Conservation (phyloP, 2,797 vertebrate species). For the Myotis planiceps region DNA sequence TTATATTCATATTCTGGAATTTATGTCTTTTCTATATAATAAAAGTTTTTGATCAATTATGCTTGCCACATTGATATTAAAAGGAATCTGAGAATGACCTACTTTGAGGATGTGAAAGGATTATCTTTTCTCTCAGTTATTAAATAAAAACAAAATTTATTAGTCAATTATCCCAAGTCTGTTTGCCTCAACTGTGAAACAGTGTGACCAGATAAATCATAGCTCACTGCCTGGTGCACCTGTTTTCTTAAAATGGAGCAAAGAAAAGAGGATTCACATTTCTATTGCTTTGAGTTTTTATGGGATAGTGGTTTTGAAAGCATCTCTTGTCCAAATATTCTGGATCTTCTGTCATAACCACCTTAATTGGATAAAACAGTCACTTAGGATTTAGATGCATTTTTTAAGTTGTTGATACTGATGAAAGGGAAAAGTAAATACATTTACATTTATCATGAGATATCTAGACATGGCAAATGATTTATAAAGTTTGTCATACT, state of each 20-base stretch:
- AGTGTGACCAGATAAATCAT: background rate
- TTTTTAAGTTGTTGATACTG: background rate
- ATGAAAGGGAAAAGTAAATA: background rate
- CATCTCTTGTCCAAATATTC: background rate
- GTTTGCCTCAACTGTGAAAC: background rate
- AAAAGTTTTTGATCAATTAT: background rate
- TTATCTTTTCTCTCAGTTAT: background rate
- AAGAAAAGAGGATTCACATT: background rate
- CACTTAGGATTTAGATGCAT: background rate
- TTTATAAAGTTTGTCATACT: background rate
- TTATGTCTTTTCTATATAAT: background rate
- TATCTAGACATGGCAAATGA: background rate
- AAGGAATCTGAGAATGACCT: conserved; percentile 8
- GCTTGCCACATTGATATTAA: background rate
- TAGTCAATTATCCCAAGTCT: conserved; percentile 28
- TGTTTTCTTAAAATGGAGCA: background rate
- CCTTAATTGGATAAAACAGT: background rate
- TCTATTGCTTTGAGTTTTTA: background rate
- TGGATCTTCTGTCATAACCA: background rate
- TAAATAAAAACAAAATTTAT: conserved; percentile 54
- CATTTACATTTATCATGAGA: background rate
- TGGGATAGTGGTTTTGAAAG: background rate
- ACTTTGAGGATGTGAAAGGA: background rate
- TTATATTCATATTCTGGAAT: background rate
- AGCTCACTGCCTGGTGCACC: background rate